Base-by-base conservation (phyloP, 2,113 vertebrate genomes). In the Bungarus multicinctus region DNA sequence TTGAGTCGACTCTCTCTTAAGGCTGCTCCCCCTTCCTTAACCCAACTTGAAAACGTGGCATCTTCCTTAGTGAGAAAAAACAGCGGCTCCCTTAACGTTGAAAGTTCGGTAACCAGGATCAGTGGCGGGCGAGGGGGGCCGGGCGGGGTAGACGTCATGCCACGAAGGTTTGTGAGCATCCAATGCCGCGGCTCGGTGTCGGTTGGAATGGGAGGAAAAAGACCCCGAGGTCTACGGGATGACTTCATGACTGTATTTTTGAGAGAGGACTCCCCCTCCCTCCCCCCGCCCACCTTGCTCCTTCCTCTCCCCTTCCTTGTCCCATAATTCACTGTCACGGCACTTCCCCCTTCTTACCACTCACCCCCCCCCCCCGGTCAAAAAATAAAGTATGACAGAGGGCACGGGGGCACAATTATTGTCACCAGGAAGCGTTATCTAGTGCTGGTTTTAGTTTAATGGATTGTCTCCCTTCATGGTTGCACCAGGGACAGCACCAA, bases 391-490 rank as follows among this genome's bases (percentile, higher is more conserved):
- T 93, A 93, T 94, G 93, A 95, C 92, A 53, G 87, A 39, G 86
- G 89, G 2, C 58, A n/a, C 8, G 47, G 85, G 90, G 58, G 53
- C 23, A 39, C 90, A 92, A 22, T 22, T 18, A 86, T 55, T 55
- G 94, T 89, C 39, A 85, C 89, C 91, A 64, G 93, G 95, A 93
- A 50, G 90, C 93, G 92, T 30, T 95, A 96, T 95, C 95, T 34
- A 43, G 81, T 95, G 96, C 94, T 97, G 95, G 96, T 97, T 97
- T 97, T 97, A 97, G 97, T 98, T 97, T 97, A 98, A 97, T 98
- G 97, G 96, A 97, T 97, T 97, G 96, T 96, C 97, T 96, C 95
- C 95, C 95, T 96, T 94, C 1, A 53, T 96, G 95, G 96, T 97
- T 97, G 96, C 96, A 96, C 95, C 60, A 93, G 97, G 96, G 95